phyloP scores from a whole-genome alignment of 2,888 invertebrate species.

The Corbicula japonica region DNA sequence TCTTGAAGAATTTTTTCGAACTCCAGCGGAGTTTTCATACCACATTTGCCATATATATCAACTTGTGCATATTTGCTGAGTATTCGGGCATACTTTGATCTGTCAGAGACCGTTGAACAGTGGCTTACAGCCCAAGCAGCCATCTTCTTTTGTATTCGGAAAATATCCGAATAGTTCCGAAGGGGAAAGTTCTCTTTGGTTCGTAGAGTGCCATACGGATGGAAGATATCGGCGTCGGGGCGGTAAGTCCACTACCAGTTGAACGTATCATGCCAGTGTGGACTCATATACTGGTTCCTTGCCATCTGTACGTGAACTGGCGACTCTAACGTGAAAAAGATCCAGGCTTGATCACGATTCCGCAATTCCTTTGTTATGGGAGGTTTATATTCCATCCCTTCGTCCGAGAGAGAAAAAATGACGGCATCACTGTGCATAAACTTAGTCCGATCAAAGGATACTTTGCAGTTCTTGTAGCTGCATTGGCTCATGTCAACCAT shows the following conservation, averaged over 20 bases:
- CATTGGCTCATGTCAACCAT: conserved; percentile 29
- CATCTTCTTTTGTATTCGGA: conserved; percentile 48
- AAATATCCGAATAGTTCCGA: conserved; percentile 53
- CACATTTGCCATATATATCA: conserved; percentile 61
- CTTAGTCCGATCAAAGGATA: conserved; percentile 17
- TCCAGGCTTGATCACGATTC: conserved; percentile 47
- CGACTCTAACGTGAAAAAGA: conserved; percentile 46
- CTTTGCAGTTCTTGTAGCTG: conserved; percentile 39
- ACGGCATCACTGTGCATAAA: conserved; percentile 32
- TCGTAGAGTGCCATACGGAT: conserved; percentile 57
- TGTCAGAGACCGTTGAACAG: conserved; percentile 54
- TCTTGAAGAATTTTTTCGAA: conserved; percentile 41
- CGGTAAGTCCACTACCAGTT: conserved; percentile 75
- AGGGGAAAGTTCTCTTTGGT: conserved; percentile 2
- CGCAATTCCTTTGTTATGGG: conserved; percentile 13
- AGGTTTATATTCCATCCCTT: conserved; percentile 6
- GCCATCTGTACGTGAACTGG: conserved; percentile 19
- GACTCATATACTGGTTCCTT: neutral
- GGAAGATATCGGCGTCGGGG: conserved; percentile 67
- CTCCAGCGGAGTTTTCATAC: neutral
- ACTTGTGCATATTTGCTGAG: conserved; percentile 53
- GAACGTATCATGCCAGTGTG: conserved; percentile 54
- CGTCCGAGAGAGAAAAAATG: conserved; percentile 32
- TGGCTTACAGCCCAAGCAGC: conserved; percentile 65
- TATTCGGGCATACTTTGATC: conserved; percentile 52